A percentile compares a stretch with the other conserved stretches of the same genome.
These are phyloP conservation scores for Maniola jurtina DNA, from an alignment of 1,140 invertebrate species.

Conservation along the genomic window DNA sequence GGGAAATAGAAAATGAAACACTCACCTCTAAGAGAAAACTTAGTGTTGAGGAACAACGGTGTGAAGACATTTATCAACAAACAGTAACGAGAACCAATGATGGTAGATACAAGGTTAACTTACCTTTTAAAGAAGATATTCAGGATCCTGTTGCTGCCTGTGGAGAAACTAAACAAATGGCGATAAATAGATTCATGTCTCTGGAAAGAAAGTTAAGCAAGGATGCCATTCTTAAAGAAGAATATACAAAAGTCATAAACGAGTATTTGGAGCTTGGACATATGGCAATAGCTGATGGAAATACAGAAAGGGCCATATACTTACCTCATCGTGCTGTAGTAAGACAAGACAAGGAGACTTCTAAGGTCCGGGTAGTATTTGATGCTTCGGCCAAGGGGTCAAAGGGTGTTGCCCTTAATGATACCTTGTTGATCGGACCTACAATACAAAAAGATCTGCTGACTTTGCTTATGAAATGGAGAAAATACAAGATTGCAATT, in stretches of 20 bases:
- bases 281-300: constrained; percentile 13
- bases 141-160: constrained; percentile 18
- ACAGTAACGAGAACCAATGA: constrained; percentile 8
- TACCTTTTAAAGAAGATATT: constrained; percentile 25
- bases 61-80: constrained; percentile 7
- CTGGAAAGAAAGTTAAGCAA: constrained; percentile 30
- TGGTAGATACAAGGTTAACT: constrained; percentile 25
- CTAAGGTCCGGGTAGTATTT: constrained; percentile 31
- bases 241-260: constrained; percentile 32
- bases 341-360: constrained; percentile 28
- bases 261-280: constrained; percentile 37
- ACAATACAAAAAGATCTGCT: constrained; percentile 61
- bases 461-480: constrained; percentile 53
- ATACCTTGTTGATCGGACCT: constrained; percentile 54
- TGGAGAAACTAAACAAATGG: constrained; percentile 23
- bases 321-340: constrained; percentile 36
- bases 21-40: not conserved
- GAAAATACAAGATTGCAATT: constrained; percentile 47
- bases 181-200: constrained; percentile 25
- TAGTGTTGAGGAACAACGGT: constrained; percentile 1
- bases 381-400: constrained; percentile 26
- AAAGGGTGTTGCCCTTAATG: constrained; percentile 46
- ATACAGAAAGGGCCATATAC: constrained; percentile 13
- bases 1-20: constrained; percentile 15
- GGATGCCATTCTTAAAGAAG: constrained; percentile 25